Conservation (phyloP, 2,113 vertebrate species). For the Tympanuchus pallidicinctus region DNA sequence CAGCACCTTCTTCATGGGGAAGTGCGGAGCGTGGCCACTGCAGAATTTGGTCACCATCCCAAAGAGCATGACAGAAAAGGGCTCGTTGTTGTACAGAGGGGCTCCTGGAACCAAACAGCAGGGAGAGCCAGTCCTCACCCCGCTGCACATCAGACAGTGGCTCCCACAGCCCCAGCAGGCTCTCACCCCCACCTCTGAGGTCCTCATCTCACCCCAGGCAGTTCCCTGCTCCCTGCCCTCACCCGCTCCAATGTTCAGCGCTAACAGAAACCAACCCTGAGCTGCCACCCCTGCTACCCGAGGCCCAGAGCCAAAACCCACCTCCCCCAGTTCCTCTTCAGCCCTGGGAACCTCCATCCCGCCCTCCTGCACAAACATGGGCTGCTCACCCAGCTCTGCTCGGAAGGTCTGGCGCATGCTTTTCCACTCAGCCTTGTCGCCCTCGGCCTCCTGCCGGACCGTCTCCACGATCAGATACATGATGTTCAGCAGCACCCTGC, state of each 20-base stretch:
- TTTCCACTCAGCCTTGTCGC: constrained; percentile 91
- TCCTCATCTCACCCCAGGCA: background rate
- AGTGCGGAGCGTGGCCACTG: constrained; percentile 95
- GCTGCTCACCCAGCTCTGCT: constrained; percentile 88
- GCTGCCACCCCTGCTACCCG: accelerated
- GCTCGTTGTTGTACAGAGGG: constrained; percentile 91
- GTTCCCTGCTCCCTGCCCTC: background rate
- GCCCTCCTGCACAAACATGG: accelerated
- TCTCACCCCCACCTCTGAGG: accelerated
- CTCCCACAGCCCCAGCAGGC: background rate
- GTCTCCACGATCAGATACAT: constrained; percentile 98
- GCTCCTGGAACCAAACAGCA: constrained; percentile 80
- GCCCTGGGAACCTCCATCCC: background rate
- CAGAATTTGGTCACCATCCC: constrained; percentile 98
- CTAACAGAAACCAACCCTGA: background rate
- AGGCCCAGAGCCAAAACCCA: background rate
- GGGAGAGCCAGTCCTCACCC: background rate
- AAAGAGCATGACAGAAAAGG: constrained; percentile 96
- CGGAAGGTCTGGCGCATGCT: constrained; percentile 90
- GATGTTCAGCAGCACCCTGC: constrained; percentile 94
- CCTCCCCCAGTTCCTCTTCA: accelerated
- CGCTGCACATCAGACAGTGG: background rate
- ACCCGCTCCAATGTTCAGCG: background rate
- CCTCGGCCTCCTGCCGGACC: constrained; percentile 89
- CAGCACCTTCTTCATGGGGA: constrained; percentile 97